A percentile compares a stretch with the other conserved stretches of the same genome.
Evolutionary conservation across 2,797 vertebrate species (phyloP).

Genomic region (Galaxias olidus): DNA sequence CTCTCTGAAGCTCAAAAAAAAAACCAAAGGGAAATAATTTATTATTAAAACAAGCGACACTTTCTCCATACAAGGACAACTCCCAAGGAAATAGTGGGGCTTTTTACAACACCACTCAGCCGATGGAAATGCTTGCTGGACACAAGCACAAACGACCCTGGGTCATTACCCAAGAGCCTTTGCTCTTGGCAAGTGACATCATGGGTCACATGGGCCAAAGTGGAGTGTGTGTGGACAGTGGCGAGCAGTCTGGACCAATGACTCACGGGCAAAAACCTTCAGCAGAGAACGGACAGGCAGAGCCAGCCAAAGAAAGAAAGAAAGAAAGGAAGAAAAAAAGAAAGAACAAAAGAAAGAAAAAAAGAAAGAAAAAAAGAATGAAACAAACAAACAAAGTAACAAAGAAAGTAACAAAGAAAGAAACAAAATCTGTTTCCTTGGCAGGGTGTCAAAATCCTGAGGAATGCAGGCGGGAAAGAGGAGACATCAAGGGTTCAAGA

Average conservation of each 20-base stretch:
- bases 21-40: conserved; percentile 54
- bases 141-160: conserved; percentile 52
- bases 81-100: conserved; percentile 43
- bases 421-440: conserved; percentile 83
- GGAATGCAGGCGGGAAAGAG: conserved; percentile 83
- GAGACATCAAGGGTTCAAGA: conserved; percentile 73
- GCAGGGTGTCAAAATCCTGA: conserved; percentile 86
- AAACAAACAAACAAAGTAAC: conserved; percentile 44
- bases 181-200: conserved; percentile 61
- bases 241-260: conserved; percentile 23
- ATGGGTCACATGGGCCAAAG: conserved; percentile 53
- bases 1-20: conserved; percentile 61
- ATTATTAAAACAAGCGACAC: conserved; percentile 58
- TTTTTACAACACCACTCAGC: conserved; percentile 51
- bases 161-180: conserved; percentile 59
- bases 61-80: conserved; percentile 62
- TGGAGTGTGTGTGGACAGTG: conserved; percentile 53
- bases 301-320: neutral
- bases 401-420: conserved; percentile 59
- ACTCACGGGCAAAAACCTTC: neutral
- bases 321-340: conserved; percentile 15
- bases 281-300: no score
- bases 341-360: conserved; percentile 39
- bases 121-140: conserved; percentile 47
- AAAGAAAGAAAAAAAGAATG: conserved; percentile 22